Conservation (phyloP, 2,888 invertebrate species). For the Himalopsyche kuldschensis region DNA sequence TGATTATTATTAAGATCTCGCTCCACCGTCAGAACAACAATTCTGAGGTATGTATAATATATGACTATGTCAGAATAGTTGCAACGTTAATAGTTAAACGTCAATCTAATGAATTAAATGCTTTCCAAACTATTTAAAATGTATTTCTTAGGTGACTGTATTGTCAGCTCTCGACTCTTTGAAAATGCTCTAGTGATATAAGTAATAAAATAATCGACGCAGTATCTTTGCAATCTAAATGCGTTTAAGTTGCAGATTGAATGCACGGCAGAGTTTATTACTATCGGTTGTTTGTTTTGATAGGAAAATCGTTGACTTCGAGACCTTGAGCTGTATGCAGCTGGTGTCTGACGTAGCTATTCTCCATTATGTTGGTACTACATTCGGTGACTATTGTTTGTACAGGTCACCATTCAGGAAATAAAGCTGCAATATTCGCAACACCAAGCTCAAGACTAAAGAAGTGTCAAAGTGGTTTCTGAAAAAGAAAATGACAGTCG, state of each 20-base stretch:
- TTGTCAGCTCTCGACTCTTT: background rate
- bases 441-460: too few relatives aligned
- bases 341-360: conserved; percentile 4
- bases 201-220: conserved; percentile 4
- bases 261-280: conserved; percentile 12
- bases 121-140: too few relatives aligned
- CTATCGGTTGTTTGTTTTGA: conserved; percentile 23
- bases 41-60: too few relatives aligned
- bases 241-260: conserved; percentile 26
- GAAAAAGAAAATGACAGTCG: too few relatives aligned
- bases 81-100: too few relatives aligned
- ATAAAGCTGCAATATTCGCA: too few relatives aligned
- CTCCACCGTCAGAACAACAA: too few relatives aligned
- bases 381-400: background rate
- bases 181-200: background rate
- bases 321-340: conserved; percentile 29
- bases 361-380: background rate
- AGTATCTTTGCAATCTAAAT: conserved; percentile 22
- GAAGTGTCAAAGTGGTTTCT: too few relatives aligned
- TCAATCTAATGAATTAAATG: too few relatives aligned
- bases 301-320: conserved; percentile 34
- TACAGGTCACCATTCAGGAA: background rate
- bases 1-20: too few relatives aligned
- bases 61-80: too few relatives aligned
- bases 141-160: too few relatives aligned